These are phyloP conservation scores for Merodon equestris DNA, from an alignment of 2,888 invertebrate genomes.

Conservation along the genomic window DNA sequence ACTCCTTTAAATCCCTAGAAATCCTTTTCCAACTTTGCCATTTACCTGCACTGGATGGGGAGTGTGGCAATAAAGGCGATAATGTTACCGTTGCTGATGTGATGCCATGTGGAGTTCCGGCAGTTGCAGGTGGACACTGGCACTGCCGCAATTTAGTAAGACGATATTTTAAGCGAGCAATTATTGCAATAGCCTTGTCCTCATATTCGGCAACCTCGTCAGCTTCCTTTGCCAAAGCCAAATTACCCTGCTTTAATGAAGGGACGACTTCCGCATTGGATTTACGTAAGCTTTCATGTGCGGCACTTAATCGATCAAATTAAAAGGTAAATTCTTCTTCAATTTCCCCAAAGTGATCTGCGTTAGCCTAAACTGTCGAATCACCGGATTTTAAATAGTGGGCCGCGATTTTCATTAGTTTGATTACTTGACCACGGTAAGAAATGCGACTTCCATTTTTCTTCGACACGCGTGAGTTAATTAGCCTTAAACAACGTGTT, in stretches of 20 bases:
- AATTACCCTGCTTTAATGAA: slow-evolving; percentile 9
- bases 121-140: too few species aligned
- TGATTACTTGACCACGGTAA: too few species aligned
- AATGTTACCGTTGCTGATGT: slow-evolving; percentile 12
- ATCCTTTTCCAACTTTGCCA: slow-evolving; percentile 27
- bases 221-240: slow-evolving; percentile 24
- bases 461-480: not conserved
- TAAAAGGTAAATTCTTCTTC: slow-evolving; percentile 14
- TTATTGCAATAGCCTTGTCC: not conserved
- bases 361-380: too few species aligned
- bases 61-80: too few species aligned
- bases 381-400: too few species aligned
- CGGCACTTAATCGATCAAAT: slow-evolving; percentile 25
- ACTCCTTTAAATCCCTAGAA: too few species aligned
- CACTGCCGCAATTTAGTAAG: too few species aligned
- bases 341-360: too few species aligned
- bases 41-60: too few species aligned
- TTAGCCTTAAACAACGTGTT: not conserved
- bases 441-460: slow-evolving; percentile 29
- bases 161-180: too few species aligned
- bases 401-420: slow-evolving; percentile 26
- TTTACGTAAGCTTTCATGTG: slow-evolving; percentile 26
- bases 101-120: not conserved
- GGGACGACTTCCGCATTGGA: slow-evolving; percentile 11
- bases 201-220: slow-evolving; percentile 25